Conservation (phyloP, 2,888 invertebrate species). For the Scaeva pyrastri region DNA sequence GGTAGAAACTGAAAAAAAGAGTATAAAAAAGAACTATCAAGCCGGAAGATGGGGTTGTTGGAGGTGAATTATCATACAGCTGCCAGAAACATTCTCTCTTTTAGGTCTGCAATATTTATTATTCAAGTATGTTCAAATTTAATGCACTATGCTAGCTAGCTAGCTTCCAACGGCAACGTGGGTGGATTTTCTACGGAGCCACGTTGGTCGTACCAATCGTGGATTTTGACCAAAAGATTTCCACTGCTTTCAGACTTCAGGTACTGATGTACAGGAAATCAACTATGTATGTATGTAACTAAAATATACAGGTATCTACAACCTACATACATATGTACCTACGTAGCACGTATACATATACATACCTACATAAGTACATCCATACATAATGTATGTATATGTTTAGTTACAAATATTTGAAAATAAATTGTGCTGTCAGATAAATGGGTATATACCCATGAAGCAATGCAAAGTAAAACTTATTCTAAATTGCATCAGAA, state of each 20-base stretch:
- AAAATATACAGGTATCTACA: conserved; percentile 24
- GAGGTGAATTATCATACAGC: not conserved
- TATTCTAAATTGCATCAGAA: conserved; percentile 43
- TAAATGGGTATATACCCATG: too few species aligned
- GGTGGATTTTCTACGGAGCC: too few species aligned
- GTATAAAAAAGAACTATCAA: not conserved
- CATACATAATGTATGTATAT: not conserved
- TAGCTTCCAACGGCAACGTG: too few species aligned
- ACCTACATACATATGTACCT: not conserved
- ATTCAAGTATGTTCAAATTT: conserved; percentile 32
- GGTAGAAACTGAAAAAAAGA: conserved; percentile 4
- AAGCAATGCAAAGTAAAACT: too few species aligned
- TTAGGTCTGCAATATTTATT: conserved; percentile 42
- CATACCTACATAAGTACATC: not conserved
- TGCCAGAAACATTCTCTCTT: conserved; percentile 41
- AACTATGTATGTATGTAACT: too few species aligned
- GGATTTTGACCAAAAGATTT: conserved; percentile 4
- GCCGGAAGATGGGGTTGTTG: not conserved
- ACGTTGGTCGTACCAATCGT: too few species aligned
- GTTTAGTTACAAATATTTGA: conserved; percentile 20
- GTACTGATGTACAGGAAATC: not conserved
- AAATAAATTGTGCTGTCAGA: conserved; percentile 45
- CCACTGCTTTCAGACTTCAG: conserved; percentile 9
- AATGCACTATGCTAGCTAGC: too few species aligned
- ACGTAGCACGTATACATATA: too few species aligned